Conservation (phyloP, 2,113 vertebrate genomes). For the Tricholaema leucomelas region DNA sequence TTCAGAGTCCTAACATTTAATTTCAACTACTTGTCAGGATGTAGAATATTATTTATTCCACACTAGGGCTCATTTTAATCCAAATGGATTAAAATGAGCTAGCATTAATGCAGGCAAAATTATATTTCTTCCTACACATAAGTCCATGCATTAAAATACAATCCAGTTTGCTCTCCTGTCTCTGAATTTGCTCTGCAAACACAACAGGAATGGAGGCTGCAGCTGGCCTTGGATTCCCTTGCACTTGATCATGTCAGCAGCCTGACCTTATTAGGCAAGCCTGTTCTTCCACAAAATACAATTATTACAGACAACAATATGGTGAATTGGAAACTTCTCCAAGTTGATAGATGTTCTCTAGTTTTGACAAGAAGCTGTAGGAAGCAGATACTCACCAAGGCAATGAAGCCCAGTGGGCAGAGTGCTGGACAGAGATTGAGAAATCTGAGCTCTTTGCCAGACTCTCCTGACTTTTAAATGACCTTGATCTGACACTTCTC, state of each 20-base stretch:
- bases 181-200: neutral
- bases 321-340: neutral
- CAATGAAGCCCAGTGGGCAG: neutral
- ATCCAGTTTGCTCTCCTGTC: neutral
- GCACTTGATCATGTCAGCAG: neutral
- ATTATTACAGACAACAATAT: neutral
- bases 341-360: neutral
- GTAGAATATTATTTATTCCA: slow-evolving; percentile 17
- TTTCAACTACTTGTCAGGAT: neutral
- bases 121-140: neutral
- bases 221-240: neutral
- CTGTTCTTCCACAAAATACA: neutral
- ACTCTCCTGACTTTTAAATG: slow-evolving; percentile 8
- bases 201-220: neutral
- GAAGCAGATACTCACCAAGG: neutral
- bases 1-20: neutral
- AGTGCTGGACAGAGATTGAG: slow-evolving; percentile 13
- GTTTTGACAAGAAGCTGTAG: neutral
- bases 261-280: neutral
- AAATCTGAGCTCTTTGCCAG: slow-evolving; percentile 43
- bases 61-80: neutral
- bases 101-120: neutral
- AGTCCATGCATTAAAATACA: neutral
- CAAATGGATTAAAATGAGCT: neutral
- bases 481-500: slow-evolving; percentile 44